Percentiles rank a stretch among this genome's conserved stretches.
Evolutionary conservation across 2,113 vertebrate species (phyloP).

Genomic region (Nothobranchius furzeri): DNA sequence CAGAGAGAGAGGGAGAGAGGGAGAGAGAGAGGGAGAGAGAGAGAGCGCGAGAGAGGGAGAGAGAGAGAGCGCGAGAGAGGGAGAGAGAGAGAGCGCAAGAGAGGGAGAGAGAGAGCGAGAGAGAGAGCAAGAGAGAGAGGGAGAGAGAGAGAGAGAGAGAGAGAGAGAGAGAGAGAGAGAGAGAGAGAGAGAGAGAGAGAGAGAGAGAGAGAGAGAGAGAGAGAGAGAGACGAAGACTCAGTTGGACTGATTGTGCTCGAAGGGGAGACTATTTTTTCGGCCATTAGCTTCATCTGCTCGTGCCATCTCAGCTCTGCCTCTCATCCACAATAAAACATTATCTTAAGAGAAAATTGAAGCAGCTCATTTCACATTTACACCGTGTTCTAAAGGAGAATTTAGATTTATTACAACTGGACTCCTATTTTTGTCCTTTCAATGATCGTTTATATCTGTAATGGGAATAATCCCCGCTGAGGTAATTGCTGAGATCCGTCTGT

Average conservation of each 20-base stretch:
- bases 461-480: constrained; percentile 21
- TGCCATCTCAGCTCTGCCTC: constrained; percentile 60
- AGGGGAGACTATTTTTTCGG: constrained; percentile 55
- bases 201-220: constrained; percentile 12
- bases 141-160: constrained; percentile 9
- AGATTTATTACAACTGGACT: constrained; percentile 50
- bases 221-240: constrained; percentile 16
- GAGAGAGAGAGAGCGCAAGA: constrained; percentile 14
- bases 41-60: too few species aligned
- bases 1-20: constrained; percentile 14
- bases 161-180: constrained; percentile 2
- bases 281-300: constrained; percentile 64
- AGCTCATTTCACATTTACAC: constrained; percentile 48
- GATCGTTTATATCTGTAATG: constrained; percentile 33
- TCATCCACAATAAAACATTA: constrained; percentile 59
- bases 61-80: constrained; percentile 12
- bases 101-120: too few species aligned
- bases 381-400: constrained; percentile 44
- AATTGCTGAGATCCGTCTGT: constrained; percentile 38
- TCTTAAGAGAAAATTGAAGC: constrained; percentile 57
- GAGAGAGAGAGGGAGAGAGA: not conserved
- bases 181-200: not conserved
- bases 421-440: constrained; percentile 47
- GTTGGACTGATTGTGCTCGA: constrained; percentile 42
- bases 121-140: not conserved